Conservation (phyloP, 2,113 vertebrate genomes). For the Grammomys surdaster region DNA sequence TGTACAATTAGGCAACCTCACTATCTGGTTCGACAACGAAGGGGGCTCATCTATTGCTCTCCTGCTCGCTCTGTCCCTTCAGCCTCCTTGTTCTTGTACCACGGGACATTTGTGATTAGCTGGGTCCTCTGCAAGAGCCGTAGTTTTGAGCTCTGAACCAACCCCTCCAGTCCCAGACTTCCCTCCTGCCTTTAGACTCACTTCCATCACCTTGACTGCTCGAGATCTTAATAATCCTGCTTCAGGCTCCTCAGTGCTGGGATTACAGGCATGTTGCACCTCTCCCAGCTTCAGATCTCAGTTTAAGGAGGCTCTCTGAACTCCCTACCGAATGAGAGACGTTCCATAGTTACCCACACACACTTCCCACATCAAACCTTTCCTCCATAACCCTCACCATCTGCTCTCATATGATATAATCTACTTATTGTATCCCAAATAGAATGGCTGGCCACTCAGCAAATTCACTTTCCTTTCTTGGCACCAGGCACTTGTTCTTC, state of each 20-base stretch:
- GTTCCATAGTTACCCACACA: background rate
- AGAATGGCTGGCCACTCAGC: background rate
- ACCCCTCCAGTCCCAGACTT: background rate
- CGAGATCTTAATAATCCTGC: background rate
- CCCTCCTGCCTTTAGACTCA: background rate
- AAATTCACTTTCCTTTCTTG: background rate
- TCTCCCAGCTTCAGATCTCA: background rate
- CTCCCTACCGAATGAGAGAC: background rate
- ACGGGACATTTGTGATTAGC: background rate
- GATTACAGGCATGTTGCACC: background rate
- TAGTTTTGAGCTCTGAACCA: background rate
- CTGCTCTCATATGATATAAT: background rate
- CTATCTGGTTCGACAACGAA: background rate
- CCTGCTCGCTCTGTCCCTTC: background rate
- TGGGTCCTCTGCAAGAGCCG: background rate
- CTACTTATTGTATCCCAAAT: background rate
- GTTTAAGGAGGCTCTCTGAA: background rate
- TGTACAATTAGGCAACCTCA: background rate
- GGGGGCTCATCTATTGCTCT: background rate
- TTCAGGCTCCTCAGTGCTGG: background rate
- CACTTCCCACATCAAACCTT: background rate
- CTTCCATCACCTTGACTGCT: too few species aligned
- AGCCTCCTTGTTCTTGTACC: background rate
- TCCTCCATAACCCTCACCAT: background rate
- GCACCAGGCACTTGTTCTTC: background rate